Conservation (phyloP, 1,140 invertebrate genomes). For the Nomia melanderi region DNA sequence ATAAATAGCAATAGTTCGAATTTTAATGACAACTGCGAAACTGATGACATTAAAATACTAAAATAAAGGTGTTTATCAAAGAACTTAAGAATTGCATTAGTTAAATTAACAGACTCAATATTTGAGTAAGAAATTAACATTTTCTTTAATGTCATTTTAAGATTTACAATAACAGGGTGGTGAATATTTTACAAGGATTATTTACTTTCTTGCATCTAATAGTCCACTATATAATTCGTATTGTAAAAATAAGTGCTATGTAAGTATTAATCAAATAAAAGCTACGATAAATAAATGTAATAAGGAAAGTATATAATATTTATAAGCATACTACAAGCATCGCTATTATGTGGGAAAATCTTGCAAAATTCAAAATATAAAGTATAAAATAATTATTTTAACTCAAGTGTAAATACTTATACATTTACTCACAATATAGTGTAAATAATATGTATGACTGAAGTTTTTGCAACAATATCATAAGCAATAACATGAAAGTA, state of each 20-base stretch:
- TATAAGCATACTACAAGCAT: constrained; percentile 28
- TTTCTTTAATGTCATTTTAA: constrained; percentile 34
- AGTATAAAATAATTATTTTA: not conserved
- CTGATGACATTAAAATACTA: not conserved
- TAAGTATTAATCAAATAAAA: constrained; percentile 25
- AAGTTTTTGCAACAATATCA: not conserved
- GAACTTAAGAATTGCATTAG: constrained; percentile 3
- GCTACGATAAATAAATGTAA: constrained; percentile 12
- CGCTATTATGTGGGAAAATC: constrained; percentile 2
- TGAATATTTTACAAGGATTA: constrained; percentile 40
- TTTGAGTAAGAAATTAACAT: constrained; percentile 41
- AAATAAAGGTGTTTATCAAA: constrained; percentile 9
- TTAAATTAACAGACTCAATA: constrained; percentile 38
- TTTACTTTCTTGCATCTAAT: constrained; percentile 30
- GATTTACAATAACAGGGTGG: constrained; percentile 39
- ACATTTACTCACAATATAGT: constrained; percentile 1
- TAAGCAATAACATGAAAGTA: not conserved
- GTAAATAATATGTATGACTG: not conserved
- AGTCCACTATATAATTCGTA: constrained; percentile 26
- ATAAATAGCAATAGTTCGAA: not conserved
- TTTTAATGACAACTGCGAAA: not conserved
- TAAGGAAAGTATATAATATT: constrained; percentile 44
- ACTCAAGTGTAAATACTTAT: not conserved
- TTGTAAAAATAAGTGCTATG: constrained; percentile 31
- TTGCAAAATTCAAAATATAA: constrained; percentile 24